These are phyloP conservation scores for Orchesellides sinensis DNA, from an alignment of 2,888 invertebrate genomes.

Conservation along the genomic window DNA sequence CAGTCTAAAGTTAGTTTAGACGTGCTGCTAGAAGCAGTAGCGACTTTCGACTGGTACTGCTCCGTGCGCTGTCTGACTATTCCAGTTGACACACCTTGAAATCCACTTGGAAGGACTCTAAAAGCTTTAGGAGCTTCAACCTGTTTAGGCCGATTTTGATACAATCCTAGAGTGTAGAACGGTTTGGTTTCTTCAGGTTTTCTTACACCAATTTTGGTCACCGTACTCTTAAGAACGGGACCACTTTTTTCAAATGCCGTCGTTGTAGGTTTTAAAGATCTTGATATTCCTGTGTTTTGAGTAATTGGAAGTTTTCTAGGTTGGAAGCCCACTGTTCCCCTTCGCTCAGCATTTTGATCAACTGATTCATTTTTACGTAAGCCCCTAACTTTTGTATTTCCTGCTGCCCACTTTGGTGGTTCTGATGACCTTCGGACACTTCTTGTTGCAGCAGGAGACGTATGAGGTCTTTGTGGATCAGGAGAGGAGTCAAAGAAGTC, in stretches of 20 bases:
- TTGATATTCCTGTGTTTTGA: background rate
- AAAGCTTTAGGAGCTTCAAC: constrained; percentile 19
- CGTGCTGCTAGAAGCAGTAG: constrained; percentile 3
- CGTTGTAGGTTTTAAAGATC: constrained; percentile 1
- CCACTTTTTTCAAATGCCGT: background rate
- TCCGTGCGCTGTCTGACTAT: constrained; percentile 79
- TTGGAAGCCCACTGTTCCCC: constrained; percentile 34
- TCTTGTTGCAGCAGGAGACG: constrained; percentile 17
- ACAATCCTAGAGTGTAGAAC: constrained; percentile 64
- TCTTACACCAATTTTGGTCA: constrained; percentile 22
- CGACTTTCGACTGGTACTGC: constrained; percentile 77
- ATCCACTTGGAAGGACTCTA: constrained; percentile 39
- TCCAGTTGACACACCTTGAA: constrained; percentile 76
- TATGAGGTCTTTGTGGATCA: background rate
- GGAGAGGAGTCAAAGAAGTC: constrained; percentile 29
- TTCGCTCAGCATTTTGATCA: background rate
- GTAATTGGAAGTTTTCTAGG: background rate
- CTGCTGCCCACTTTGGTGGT: background rate
- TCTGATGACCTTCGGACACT: constrained; percentile 33
- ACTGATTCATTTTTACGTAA: background rate
- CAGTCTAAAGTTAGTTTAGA: constrained; percentile 1
- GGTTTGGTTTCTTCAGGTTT: constrained; percentile 69
- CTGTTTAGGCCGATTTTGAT: constrained; percentile 29
- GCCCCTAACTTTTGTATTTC: background rate
- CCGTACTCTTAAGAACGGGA: background rate